A percentile compares a stretch with the other conserved stretches of the same genome.
phyloP scores from a whole-genome alignment of 1,140 invertebrate species.

The Lepidurus arcticus region DNA sequence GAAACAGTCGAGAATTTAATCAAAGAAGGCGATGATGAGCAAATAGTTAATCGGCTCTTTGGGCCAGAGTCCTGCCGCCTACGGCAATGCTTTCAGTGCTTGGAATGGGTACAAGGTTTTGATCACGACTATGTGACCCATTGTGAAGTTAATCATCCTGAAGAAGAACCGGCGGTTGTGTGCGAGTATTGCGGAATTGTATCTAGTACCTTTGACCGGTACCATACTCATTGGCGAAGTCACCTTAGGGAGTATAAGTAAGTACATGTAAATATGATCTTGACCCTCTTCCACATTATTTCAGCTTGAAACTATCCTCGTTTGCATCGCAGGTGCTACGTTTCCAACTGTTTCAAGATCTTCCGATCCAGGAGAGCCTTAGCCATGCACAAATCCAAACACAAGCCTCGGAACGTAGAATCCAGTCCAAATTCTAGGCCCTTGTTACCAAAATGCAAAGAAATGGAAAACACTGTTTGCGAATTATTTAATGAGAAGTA shows the following conservation, averaged over 20 bases:
- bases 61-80: not conserved
- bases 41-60: not conserved
- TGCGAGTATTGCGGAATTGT: not conserved
- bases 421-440: not conserved
- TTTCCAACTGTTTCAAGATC: not conserved
- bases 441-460: not conserved
- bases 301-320: not conserved
- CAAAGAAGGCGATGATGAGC: conserved; percentile 1
- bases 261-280: not conserved
- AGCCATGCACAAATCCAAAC: not conserved
- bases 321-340: not conserved
- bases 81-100: not conserved
- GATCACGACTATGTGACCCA: not conserved
- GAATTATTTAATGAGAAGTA: not conserved
- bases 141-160: not conserved
- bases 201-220: not conserved
- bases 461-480: not conserved
- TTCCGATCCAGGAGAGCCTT: not conserved
- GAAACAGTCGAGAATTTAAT: not conserved
- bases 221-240: not conserved
- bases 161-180: not conserved
- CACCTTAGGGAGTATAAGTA: conserved; percentile 5
- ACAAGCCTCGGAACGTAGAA: not conserved
- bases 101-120: not conserved
- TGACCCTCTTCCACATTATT: not conserved